phyloP scores from a whole-genome alignment of 1,140 invertebrate genomes.

The Rhopalosiphum maidis region DNA sequence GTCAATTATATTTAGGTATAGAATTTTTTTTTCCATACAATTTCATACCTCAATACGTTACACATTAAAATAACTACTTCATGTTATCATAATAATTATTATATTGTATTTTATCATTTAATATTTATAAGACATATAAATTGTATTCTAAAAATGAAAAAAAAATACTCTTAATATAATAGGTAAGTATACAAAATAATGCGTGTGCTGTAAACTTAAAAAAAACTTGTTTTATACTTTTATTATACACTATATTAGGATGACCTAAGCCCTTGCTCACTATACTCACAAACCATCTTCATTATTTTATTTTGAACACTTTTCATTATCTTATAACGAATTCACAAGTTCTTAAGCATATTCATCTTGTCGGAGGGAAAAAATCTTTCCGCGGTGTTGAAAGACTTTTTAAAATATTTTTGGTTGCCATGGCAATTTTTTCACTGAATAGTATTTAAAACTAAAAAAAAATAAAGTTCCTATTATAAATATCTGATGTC shows the following conservation, averaged over 20 bases:
- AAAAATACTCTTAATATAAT: neutral
- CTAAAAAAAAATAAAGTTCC: neutral
- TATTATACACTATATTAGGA: neutral
- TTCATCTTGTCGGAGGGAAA: neutral
- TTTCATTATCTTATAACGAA: neutral
- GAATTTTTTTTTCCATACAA: too few species aligned
- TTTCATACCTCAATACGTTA: too few species aligned
- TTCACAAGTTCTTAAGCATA: neutral
- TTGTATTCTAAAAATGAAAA: too few species aligned
- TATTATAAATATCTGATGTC: neutral
- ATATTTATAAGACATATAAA: too few species aligned
- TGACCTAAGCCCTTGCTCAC: neutral
- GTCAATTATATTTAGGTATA: neutral
- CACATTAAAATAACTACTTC: too few species aligned
- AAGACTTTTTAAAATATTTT: neutral
- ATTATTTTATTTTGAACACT: neutral
- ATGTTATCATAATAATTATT: too few species aligned
- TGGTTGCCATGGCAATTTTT: neutral
- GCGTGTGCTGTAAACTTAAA: neutral
- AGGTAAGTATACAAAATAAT: neutral
- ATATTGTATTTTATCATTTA: too few species aligned
- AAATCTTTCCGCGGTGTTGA: neutral
- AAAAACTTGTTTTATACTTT: neutral
- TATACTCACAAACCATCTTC: neutral
- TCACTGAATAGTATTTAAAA: neutral